Base-by-base conservation (phyloP, 2,888 invertebrate species). In the Lepetodrilus schrolli region DNA sequence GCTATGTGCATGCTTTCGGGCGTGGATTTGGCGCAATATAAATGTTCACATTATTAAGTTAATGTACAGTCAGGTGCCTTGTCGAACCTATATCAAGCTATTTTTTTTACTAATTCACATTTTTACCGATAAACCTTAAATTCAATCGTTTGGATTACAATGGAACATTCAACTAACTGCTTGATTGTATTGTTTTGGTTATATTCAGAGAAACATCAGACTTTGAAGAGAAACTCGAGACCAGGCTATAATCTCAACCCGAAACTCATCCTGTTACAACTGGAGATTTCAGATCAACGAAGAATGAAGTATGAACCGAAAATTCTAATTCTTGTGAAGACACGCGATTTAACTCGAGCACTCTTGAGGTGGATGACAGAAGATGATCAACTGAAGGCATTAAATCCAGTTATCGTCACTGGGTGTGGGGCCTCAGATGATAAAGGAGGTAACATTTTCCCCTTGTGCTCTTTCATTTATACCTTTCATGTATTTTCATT, bases 401-500 rank as follows among this genome's bases (percentile, higher is more conserved):
- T 58, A 17, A 58, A 58, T 34, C 58, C 58, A 3, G 58, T 58
- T 5, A 58, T 58, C 17, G 58, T 58, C n/a, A 58, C 58, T 2
- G 58, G 58, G 5, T 58, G 58, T 58, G 58, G 34, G 17, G 58
- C 58, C 7, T 17, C 58, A 2, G 10, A 7, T 34, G 58, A 58
- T 58, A 26, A 26, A 34, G 58, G 58, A 34, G 58, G 58, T 58
- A 30, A 30, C 26, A 26, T n/a, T 10, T 7, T 17, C 4, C 13
- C 10, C 13, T 2, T 43, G 43, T 17, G 13, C n/a, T 43, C 3
- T n/a, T n/a, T n/a, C n/a, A n/a, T n/a, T n/a, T n/a, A n/a, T n/a
- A 37, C 7, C 7, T 37, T 37, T 37, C 37, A 37, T 37, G 10
- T 37, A 37, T 37, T 17, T 43, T 3, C 38, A 1, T 38, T n/a